Evolutionary conservation across 2,888 invertebrate genomes (phyloP).

Genomic region (Sarcophaga rosellei): DNA sequence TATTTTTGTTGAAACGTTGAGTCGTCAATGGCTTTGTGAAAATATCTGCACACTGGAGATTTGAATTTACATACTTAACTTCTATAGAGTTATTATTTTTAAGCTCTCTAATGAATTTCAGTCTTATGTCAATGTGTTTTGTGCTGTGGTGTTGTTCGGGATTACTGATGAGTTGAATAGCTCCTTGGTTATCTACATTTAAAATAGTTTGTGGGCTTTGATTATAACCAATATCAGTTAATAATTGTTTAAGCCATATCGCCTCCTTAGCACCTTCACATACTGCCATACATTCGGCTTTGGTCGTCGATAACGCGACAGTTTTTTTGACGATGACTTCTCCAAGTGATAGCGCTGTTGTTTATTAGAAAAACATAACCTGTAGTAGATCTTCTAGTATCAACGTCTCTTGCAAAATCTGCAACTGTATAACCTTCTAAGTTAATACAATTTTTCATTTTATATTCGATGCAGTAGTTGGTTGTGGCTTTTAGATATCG

Average conservation of each 20-base stretch:
- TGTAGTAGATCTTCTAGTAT: no score
- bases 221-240: slow-evolving; percentile 46
- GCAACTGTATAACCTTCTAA: no score
- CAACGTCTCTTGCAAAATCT: no score
- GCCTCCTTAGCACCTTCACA: no score
- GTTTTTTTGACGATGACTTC: no score
- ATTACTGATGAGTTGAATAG: slow-evolving; percentile 48
- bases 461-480: no score
- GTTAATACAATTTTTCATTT: no score
- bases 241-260: slow-evolving; percentile 18
- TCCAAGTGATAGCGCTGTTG: no score
- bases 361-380: no score
- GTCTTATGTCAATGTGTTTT: slow-evolving; percentile 34
- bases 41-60: slow-evolving; percentile 39
- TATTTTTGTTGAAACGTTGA: slow-evolving; percentile 10
- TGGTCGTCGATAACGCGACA: no score
- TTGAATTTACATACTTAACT: slow-evolving; percentile 2
- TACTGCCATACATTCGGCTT: no score
- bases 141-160: slow-evolving; percentile 34
- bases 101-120: slow-evolving; percentile 30
- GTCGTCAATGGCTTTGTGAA: slow-evolving; percentile 32
- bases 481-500: no score
- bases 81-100: slow-evolving; percentile 12
- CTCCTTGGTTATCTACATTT: slow-evolving; percentile 53
- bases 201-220: slow-evolving; percentile 32